Evolutionary conservation across 2,797 vertebrate species (phyloP).

Genomic region (Smutsia gigantea): DNA sequence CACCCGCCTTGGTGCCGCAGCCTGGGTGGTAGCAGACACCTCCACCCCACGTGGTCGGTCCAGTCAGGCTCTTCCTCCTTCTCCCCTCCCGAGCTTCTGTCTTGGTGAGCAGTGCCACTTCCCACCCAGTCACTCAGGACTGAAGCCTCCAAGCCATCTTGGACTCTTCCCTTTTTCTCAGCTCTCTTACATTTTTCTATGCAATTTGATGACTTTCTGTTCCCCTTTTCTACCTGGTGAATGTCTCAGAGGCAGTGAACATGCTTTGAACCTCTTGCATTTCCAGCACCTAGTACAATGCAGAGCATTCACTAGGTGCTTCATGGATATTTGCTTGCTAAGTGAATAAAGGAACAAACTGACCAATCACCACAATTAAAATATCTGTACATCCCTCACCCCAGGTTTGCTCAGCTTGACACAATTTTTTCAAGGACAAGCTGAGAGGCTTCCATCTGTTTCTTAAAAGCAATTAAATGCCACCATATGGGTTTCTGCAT

Average conservation of each 20-base stretch:
- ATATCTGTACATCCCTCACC: background rate
- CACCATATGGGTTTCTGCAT: background rate
- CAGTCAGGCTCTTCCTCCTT: background rate
- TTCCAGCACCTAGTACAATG: background rate
- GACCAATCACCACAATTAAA: background rate
- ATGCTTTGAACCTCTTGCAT: background rate
- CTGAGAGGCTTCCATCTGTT: background rate
- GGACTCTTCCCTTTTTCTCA: background rate
- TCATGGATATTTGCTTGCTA: background rate
- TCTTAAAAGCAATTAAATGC: conserved; percentile 9
- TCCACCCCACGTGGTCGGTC: background rate
- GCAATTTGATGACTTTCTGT: background rate
- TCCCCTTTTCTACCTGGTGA: background rate
- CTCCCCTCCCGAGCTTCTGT: background rate
- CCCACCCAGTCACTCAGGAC: background rate
- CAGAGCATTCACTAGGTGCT: background rate
- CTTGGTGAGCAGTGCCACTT: background rate
- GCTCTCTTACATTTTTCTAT: background rate
- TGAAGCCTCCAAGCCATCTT: background rate
- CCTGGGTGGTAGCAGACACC: background rate
- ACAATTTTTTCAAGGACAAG: background rate
- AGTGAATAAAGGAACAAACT: conserved; percentile 13
- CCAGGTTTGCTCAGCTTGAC: background rate
- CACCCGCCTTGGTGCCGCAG: background rate
- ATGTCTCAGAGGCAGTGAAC: background rate